Base-by-base conservation (phyloP, 2,888 invertebrate species). In the Gisinianus flammeolus region DNA sequence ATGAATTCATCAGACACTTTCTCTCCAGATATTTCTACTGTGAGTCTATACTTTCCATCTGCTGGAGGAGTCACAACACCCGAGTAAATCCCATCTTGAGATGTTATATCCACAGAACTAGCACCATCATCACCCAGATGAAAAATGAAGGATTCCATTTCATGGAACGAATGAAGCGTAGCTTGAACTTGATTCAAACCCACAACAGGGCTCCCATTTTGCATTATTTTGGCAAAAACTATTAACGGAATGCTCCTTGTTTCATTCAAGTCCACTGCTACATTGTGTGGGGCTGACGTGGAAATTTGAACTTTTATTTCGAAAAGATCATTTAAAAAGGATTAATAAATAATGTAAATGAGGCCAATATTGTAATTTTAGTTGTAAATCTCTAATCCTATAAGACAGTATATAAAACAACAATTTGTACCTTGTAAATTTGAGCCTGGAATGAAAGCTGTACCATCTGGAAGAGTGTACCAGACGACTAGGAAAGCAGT, bases 181-280 rank as follows among this genome's bases (percentile, higher is more conserved):
- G 73, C 73, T 6, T 16, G 24, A 1, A 73, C 33, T 33, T 4
- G 26, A 24, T 52, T 52, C 10, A 52, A 28, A 1, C 71, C 71
- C 10, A 3, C 1, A 19, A 73, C 62, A 1, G 62, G 33, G 5
- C 19, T 62, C 1, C 62, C 62, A 16, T 24, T 24, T 26, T 62
- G 62, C 5, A 22, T n/a, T 0, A 73, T 58, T 31, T 35, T 44
- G 1, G 64, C 73, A 33, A 31, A 73, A 10, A 73, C 28, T 0
- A 35, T 58, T 24, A 73, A 73, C 3, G 73, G 73, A n/a, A 35
- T 64, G 44, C n/a, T n/a, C n/a, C n/a, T n/a, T n/a, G n/a, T n/a
- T n/a, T n/a, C n/a, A n/a, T n/a, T n/a, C n/a, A n/a, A n/a, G n/a
- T n/a, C n/a, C n/a, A n/a, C n/a, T n/a, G n/a, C n/a, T n/a, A n/a